Conservation (phyloP, 1,140 invertebrate species). For the Rhysida immarginata region DNA sequence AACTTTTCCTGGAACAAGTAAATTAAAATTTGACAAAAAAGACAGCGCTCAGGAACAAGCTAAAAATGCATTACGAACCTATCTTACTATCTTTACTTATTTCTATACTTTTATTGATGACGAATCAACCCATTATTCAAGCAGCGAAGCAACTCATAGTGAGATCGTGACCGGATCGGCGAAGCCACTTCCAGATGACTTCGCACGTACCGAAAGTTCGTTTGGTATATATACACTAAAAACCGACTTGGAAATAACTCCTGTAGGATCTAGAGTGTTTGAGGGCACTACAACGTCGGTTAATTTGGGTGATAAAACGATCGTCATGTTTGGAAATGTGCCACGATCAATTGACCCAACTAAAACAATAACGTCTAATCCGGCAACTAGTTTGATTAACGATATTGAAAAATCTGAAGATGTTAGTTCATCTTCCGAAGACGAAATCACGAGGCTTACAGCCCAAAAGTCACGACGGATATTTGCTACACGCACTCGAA, state of each 20-base stretch:
- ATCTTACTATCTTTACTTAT: constrained; percentile 7
- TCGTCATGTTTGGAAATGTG: constrained; percentile 4
- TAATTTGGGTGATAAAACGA: not conserved
- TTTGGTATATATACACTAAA: not conserved
- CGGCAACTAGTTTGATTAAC: too few species aligned
- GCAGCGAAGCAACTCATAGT: constrained; percentile 1
- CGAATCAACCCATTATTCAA: not conserved
- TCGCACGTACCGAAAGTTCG: not conserved
- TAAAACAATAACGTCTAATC: too few species aligned
- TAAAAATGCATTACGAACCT: not conserved
- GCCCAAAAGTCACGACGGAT: not conserved
- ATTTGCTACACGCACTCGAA: not conserved
- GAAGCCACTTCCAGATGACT: not conserved
- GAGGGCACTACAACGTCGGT: not conserved
- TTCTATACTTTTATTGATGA: constrained; percentile 8
- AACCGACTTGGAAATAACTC: not conserved
- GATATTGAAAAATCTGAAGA: too few species aligned
- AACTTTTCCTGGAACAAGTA: too few species aligned
- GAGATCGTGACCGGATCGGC: not conserved
- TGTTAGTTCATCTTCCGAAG: too few species aligned
- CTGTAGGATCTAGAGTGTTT: not conserved
- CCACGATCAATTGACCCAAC: too few species aligned
- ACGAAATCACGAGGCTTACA: too few species aligned
- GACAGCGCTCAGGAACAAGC: not conserved
- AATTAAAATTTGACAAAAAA: too few species aligned